phyloP scores from a whole-genome alignment of 2,888 invertebrate species.

The Orthosia gracilis region DNA sequence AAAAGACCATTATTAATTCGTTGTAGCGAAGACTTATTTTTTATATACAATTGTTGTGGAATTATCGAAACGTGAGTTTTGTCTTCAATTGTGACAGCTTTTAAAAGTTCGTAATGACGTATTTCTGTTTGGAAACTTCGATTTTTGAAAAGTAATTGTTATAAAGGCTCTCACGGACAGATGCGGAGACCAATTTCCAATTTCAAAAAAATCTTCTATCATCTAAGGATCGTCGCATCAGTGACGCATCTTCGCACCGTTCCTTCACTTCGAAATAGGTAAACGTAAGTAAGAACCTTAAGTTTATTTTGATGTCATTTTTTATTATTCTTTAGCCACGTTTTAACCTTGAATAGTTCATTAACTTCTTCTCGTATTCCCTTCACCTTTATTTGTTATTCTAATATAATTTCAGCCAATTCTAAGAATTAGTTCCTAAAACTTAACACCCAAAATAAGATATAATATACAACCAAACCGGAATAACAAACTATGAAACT shows the following conservation, averaged over 20 bases:
- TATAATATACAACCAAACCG: slow-evolving; percentile 10
- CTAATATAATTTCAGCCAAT: background rate
- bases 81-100: slow-evolving; percentile 37
- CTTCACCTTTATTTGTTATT: too few relatives aligned
- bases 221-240: too few relatives aligned
- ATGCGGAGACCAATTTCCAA: too few relatives aligned
- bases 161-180: too few relatives aligned
- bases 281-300: too few relatives aligned
- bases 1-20: slow-evolving; percentile 83
- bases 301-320: too few relatives aligned
- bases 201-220: too few relatives aligned
- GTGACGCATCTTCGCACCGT: too few relatives aligned
- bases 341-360: background rate
- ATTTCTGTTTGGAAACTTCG: slow-evolving; percentile 7
- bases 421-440: background rate
- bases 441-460: slow-evolving; percentile 11
- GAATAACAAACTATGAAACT: slow-evolving; percentile 21
- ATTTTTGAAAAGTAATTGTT: too few relatives aligned
- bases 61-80: slow-evolving; percentile 29
- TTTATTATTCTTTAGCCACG: background rate
- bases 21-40: slow-evolving; percentile 70
- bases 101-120: slow-evolving; percentile 33
- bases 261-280: too few relatives aligned
- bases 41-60: slow-evolving; percentile 40
- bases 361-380: background rate